phyloP scores from a whole-genome alignment of 1,140 invertebrate species.

The Drosophila takahashii region DNA sequence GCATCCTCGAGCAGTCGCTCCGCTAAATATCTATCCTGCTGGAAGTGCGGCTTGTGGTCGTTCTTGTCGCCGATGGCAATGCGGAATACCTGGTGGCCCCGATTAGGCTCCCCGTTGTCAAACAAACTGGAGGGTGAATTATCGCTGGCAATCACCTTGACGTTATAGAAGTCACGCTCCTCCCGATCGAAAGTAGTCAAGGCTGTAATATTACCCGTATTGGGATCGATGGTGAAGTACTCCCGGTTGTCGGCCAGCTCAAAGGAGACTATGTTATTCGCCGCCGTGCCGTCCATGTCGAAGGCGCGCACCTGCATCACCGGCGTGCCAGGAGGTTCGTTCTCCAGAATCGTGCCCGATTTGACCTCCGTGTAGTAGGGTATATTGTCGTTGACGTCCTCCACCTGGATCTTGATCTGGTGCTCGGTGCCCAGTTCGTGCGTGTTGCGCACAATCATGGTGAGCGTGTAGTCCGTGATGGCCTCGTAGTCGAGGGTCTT shows the following conservation, averaged over 20 bases:
- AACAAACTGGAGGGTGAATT: constrained; percentile 92
- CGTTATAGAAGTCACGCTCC: constrained; percentile 90
- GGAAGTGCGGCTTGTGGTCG: constrained; percentile 94
- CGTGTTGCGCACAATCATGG: constrained; percentile 93
- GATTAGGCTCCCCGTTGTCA: constrained; percentile 88
- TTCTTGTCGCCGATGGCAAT: constrained; percentile 96
- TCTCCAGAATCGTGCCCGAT: constrained; percentile 92
- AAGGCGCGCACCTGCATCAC: constrained; percentile 95
- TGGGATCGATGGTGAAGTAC: constrained; percentile 90
- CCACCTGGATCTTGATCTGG: constrained; percentile 90
- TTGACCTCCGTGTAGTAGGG: constrained; percentile 92
- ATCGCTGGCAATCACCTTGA: constrained; percentile 93
- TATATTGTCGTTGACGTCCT: constrained; percentile 95
- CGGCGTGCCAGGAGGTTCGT: constrained; percentile 91
- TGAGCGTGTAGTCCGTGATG: constrained; percentile 92
- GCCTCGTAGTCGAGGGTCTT: constrained; percentile 93
- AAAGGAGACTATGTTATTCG: constrained; percentile 92
- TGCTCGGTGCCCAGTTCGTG: constrained; percentile 91
- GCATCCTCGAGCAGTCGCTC: constrained; percentile 92
- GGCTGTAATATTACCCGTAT: constrained; percentile 94
- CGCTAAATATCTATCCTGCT: constrained; percentile 89
- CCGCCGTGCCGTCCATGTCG: constrained; percentile 93
- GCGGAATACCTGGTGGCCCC: constrained; percentile 90
- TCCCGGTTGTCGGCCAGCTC: constrained; percentile 89
- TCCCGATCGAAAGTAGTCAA: constrained; percentile 92